Evolutionary conservation across 2,888 invertebrate species (phyloP), one percentile per base, ranked within the genome.

Genomic region (Ernsta delagoae): DNA sequence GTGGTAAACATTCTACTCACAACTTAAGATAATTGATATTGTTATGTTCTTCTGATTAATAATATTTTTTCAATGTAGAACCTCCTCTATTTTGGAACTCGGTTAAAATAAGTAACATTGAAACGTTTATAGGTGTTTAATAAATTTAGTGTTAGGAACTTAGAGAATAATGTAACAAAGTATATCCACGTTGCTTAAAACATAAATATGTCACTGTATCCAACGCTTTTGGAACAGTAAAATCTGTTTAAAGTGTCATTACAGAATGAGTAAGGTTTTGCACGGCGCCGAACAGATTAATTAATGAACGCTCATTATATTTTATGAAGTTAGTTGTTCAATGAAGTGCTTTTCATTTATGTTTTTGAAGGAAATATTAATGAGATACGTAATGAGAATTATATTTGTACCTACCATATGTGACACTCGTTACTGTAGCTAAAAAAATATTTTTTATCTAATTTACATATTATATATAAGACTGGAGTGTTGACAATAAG

Each of bases 261-360:
- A 61, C 61, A 62, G 16, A 50, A 50, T 39, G 36, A 8, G 45
- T 62, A 62, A 50, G 50, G 50, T 62, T 62, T 53, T 53, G 50
- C 48, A 39, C 62, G 16, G 8, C 39, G 62, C 9, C 53, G 62
- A 12, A 53, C 39, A 34, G 50, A 50, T 62, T 62, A 62, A 62
- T 62, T 62, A 62, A 62, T 62, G 62, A 62, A 39, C 50, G 62
- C 50, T 50, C 62, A 62, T 62, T n/a, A n/a, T 62, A 62, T 53
- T 62, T 53, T 45, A 62, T 12, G 50, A 50, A 62, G 50, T 62
- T 53, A 53, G 50, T 62, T 39, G 39, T 53, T 62, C 36, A 62
- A 53, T 48, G 16, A 36, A 62, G 50, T 50, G 39, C 50, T 62
- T 53, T 50, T 53, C 34, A 34, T 34, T 11, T 39, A 56, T 34